A percentile compares a stretch with the other conserved stretches of the same genome.
These are phyloP conservation scores for Sinopyrophorus schimmeli DNA, from an alignment of 2,888 invertebrate species.

Conservation along the genomic window DNA sequence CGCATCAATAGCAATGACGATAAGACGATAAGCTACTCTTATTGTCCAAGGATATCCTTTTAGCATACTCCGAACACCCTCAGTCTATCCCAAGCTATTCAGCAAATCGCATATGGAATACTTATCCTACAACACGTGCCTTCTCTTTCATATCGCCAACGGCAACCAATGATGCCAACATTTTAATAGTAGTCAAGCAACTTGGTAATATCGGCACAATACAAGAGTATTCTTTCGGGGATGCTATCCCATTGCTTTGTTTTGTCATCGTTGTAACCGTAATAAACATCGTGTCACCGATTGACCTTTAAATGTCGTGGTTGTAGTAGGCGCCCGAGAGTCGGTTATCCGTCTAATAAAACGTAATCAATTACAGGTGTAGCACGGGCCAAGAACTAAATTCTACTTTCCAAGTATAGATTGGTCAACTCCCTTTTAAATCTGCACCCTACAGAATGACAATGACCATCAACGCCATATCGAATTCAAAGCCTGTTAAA, in stretches of 20 bases:
- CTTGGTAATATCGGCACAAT: no score
- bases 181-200: no score
- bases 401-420: neutral
- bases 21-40: conserved; percentile 33
- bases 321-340: conserved; percentile 24
- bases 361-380: conserved; percentile 18
- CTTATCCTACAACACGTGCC: no score
- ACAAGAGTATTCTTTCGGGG: no score
- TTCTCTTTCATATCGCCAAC: no score
- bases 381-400: conserved; percentile 1
- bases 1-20: conserved; percentile 32
- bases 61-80: no score
- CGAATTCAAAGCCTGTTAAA: conserved; percentile 24
- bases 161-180: no score
- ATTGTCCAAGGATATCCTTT: no score
- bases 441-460: conserved; percentile 12
- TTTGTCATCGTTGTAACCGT: no score
- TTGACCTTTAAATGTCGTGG: conserved; percentile 50
- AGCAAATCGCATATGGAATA: no score
- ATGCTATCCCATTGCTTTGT: no score
- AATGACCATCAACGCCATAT: conserved; percentile 10
- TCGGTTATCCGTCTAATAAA: conserved; percentile 17
- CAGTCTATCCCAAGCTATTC: no score
- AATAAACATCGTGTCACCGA: conserved; percentile 29
- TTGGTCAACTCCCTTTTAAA: conserved; percentile 12